phyloP scores from a whole-genome alignment of 2,113 vertebrate species.

The Colossoma macropomum region DNA sequence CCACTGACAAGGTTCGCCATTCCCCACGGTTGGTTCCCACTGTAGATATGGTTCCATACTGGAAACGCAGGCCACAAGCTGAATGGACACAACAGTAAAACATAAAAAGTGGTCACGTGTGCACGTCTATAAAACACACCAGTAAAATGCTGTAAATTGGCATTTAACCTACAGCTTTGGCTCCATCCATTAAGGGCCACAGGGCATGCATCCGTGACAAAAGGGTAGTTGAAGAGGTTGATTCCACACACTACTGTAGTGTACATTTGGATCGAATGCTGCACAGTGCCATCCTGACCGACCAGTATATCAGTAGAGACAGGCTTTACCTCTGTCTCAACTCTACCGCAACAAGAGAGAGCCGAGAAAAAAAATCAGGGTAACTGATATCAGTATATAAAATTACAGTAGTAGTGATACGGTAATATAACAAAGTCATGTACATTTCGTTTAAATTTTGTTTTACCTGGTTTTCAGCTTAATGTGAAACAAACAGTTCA shows the following conservation, averaged over 20 bases:
- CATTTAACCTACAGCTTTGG: not conserved
- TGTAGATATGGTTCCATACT: not conserved
- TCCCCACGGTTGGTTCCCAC: constrained; percentile 63
- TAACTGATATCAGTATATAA: not conserved
- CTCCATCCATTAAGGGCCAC: constrained; percentile 69
- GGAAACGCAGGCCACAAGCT: constrained; percentile 67
- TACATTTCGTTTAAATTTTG: too few relatives aligned
- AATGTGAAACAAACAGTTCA: too few relatives aligned
- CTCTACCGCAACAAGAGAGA: constrained; percentile 51
- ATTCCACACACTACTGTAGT: constrained; percentile 71
- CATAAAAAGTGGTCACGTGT: not conserved
- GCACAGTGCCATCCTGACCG: constrained; percentile 62
- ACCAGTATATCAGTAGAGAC: constrained; percentile 65
- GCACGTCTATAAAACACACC: not conserved
- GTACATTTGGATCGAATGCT: constrained; percentile 59
- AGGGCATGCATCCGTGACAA: constrained; percentile 67
- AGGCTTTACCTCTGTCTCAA: constrained; percentile 50
- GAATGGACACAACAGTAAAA: constrained; percentile 2
- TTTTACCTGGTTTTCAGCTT: too few relatives aligned
- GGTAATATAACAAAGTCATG: too few relatives aligned
- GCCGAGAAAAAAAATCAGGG: not conserved
- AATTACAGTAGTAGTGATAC: too few relatives aligned
- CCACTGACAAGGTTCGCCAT: constrained; percentile 55
- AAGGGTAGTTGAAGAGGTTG: constrained; percentile 77
- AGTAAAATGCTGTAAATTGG: not conserved